phyloP scores from a whole-genome alignment of 2,113 vertebrate species.

The Cochlearius cochlearius region DNA sequence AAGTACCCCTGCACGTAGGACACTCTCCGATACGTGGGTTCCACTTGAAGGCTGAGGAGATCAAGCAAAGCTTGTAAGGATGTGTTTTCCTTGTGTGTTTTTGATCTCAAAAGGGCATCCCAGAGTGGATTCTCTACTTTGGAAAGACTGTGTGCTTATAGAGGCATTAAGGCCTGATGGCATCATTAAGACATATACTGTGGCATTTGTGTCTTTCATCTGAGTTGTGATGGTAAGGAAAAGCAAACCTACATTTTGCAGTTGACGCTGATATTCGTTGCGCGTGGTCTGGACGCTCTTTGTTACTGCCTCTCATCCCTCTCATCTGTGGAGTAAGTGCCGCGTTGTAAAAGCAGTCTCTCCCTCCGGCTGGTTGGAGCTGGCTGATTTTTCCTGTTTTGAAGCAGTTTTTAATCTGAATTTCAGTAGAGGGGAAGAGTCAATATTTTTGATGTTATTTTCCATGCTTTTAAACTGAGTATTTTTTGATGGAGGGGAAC shows the following conservation, averaged over 20 bases:
- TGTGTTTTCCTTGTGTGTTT: neutral
- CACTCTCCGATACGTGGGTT: neutral
- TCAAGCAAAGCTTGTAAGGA: neutral
- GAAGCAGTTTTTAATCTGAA: neutral
- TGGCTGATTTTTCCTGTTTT: neutral
- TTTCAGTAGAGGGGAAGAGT: constrained; percentile 14
- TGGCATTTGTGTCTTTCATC: neutral
- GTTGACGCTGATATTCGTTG: neutral
- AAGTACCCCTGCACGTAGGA: neutral
- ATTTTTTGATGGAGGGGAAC: constrained; percentile 19
- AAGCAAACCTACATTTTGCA: neutral
- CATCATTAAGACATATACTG: neutral
- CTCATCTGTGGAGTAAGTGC: neutral
- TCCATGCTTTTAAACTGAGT: constrained; percentile 5
- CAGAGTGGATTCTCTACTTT: neutral
- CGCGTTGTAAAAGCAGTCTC: neutral
- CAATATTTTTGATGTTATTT: constrained; percentile 38
- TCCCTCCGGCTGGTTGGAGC: neutral
- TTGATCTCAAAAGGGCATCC: neutral
- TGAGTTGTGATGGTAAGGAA: neutral
- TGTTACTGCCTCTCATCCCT: neutral
- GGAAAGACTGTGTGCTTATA: neutral
- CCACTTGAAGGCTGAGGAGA: neutral
- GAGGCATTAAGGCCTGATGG: neutral
- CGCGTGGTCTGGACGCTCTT: neutral